These are phyloP conservation scores for Montipora efflorescens DNA, from an alignment of 64 coral and sea anemone genomes.

Conservation along the genomic window DNA sequence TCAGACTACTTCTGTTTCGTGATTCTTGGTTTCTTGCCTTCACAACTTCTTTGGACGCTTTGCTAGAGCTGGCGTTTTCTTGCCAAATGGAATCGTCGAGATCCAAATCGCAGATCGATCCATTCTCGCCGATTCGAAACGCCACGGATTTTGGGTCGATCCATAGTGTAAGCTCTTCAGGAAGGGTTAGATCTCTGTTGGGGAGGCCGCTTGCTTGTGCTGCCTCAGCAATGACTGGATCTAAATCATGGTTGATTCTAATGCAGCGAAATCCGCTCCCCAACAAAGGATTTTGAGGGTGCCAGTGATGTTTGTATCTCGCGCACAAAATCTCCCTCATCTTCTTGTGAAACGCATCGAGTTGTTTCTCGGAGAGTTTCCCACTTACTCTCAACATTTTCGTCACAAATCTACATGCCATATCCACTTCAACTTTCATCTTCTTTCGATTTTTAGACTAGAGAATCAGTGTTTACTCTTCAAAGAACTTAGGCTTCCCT, in stretches of 20 bases:
- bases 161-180: slow-evolving; percentile 96
- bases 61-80: slow-evolving; percentile 18
- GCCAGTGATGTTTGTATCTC: slow-evolving; percentile 95
- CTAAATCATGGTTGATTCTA: slow-evolving; percentile 94
- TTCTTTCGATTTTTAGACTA: not conserved
- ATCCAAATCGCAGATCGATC: slow-evolving; percentile 89
- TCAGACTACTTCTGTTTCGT: slow-evolving; percentile 78
- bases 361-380: slow-evolving; percentile 74
- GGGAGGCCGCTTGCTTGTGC: slow-evolving; percentile 73
- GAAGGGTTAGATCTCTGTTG: slow-evolving; percentile 73
- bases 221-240: slow-evolving; percentile 88
- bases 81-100: slow-evolving; percentile 50
- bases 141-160: slow-evolving; percentile 97
- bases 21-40: slow-evolving; percentile 63
- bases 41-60: slow-evolving; percentile 48
- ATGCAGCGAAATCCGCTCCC: slow-evolving; percentile 99
- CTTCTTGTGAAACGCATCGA: slow-evolving; percentile 84
- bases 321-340: slow-evolving; percentile 97
- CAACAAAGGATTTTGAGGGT: slow-evolving; percentile 97
- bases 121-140: slow-evolving; percentile 97
- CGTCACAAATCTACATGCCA: slow-evolving; percentile 90
- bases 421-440: slow-evolving; percentile 92
- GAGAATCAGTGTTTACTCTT: slow-evolving; percentile 12
- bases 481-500: not conserved
- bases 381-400: slow-evolving; percentile 77